Conservation (phyloP, 2,113 vertebrate genomes). For the Melanerpes aurifrons region DNA sequence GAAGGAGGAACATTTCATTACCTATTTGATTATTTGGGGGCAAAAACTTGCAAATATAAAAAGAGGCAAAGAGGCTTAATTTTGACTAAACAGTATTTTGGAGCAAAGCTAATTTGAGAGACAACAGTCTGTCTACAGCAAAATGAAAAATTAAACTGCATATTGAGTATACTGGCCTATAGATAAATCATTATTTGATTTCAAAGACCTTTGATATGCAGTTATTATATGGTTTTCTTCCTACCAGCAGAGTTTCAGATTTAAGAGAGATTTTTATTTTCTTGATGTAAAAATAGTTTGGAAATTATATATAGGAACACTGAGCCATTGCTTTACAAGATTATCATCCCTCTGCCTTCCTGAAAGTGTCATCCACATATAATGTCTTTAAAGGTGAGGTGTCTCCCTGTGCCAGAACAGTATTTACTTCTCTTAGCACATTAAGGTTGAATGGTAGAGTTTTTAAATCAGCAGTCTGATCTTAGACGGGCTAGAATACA, state of each 20-base stretch:
- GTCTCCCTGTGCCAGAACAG: not conserved
- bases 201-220: not conserved
- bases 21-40: not conserved
- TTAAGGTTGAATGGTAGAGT: not conserved
- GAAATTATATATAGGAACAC: not conserved
- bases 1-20: not conserved
- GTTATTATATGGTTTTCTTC: not conserved
- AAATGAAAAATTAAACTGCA: not conserved
- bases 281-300: not conserved
- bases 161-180: not conserved
- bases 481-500: not conserved
- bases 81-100: not conserved
- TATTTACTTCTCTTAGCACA: not conserved
- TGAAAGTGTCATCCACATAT: not conserved
- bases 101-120: not conserved
- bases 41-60: not conserved
- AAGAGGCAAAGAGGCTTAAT: not conserved
- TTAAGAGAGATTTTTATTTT: not conserved
- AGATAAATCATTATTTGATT: not conserved
- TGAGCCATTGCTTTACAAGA: not conserved
- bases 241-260: not conserved
- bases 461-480: not conserved
- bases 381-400: not conserved
- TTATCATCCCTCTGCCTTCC: not conserved
- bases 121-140: not conserved